Conservation (phyloP, 1,140 invertebrate species). For the Cotesia glomerata region DNA sequence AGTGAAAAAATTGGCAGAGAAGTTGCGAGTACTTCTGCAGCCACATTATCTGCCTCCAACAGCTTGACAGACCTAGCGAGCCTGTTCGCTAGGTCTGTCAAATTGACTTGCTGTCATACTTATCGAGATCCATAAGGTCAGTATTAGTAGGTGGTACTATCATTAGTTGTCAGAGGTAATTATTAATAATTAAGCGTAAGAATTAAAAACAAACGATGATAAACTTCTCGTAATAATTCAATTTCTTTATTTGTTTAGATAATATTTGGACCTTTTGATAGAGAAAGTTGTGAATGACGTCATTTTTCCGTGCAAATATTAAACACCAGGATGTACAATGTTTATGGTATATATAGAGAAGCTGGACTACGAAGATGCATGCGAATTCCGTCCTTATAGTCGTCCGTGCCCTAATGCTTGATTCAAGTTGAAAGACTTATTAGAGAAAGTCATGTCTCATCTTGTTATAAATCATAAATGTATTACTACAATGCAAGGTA, state of each 20-base stretch:
- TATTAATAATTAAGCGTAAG: too few species aligned
- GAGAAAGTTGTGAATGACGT: conserved; percentile 98
- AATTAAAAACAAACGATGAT: not conserved
- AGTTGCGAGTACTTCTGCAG: conserved; percentile 56
- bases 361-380: conserved; percentile 96
- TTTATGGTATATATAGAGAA: conserved; percentile 96
- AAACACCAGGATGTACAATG: conserved; percentile 91
- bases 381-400: conserved; percentile 95
- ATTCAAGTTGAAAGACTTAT: conserved; percentile 97
- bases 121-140: conserved; percentile 89
- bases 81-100: conserved; percentile 98
- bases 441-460: conserved; percentile 98
- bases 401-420: conserved; percentile 98
- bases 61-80: conserved; percentile 86
- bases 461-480: conserved; percentile 97
- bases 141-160: not conserved
- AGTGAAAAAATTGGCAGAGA: conserved; percentile 58
- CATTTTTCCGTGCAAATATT: conserved; percentile 98
- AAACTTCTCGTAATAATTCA: too few species aligned
- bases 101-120: conserved; percentile 95
- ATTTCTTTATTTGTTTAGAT: conserved; percentile 63
- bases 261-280: conserved; percentile 99
- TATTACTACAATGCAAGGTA: conserved; percentile 93
- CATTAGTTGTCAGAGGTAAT: too few species aligned
- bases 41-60: conserved; percentile 56